These are phyloP conservation scores for Drosophila pseudotalamancana DNA, from an alignment of 2,888 invertebrate species.

Conservation along the genomic window DNA sequence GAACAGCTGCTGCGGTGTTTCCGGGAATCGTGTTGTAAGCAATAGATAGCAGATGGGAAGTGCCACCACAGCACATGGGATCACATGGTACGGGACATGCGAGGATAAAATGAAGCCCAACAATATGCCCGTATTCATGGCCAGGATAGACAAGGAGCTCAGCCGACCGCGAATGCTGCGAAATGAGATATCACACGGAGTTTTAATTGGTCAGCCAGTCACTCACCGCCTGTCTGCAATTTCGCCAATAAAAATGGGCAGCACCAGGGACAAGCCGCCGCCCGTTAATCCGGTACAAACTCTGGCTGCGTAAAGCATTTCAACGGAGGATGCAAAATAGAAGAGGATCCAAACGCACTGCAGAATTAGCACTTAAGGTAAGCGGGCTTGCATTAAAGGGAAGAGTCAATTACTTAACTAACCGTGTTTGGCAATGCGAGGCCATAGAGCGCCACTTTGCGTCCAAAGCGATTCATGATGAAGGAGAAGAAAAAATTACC, in stretches of 20 bases:
- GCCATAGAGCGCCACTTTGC: conserved; percentile 75
- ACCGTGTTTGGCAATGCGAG: conserved; percentile 82
- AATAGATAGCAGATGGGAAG: conserved; percentile 64
- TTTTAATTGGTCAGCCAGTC: background rate
- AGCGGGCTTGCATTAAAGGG: too few relatives aligned
- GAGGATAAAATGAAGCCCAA: conserved; percentile 65
- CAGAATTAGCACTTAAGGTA: background rate
- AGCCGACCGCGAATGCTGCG: conserved; percentile 79
- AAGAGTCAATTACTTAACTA: conserved; percentile 44
- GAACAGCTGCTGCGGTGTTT: conserved; percentile 72
- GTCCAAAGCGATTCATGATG: conserved; percentile 77
- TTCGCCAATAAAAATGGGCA: conserved; percentile 83
- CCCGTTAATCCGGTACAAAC: conserved; percentile 81
- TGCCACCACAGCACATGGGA: conserved; percentile 60
- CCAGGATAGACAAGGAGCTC: conserved; percentile 70
- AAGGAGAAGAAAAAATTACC: conserved; percentile 80
- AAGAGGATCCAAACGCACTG: conserved; percentile 81
- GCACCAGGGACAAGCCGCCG: conserved; percentile 78
- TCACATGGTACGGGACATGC: conserved; percentile 66
- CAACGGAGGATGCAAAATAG: conserved; percentile 75
- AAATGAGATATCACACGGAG: background rate
- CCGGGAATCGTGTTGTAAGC: conserved; percentile 60
- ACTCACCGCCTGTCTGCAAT: conserved; percentile 82
- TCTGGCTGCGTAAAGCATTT: conserved; percentile 80
- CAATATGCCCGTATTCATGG: conserved; percentile 65